Conservation (phyloP, 2,113 vertebrate genomes). For the Grantiella picta region DNA sequence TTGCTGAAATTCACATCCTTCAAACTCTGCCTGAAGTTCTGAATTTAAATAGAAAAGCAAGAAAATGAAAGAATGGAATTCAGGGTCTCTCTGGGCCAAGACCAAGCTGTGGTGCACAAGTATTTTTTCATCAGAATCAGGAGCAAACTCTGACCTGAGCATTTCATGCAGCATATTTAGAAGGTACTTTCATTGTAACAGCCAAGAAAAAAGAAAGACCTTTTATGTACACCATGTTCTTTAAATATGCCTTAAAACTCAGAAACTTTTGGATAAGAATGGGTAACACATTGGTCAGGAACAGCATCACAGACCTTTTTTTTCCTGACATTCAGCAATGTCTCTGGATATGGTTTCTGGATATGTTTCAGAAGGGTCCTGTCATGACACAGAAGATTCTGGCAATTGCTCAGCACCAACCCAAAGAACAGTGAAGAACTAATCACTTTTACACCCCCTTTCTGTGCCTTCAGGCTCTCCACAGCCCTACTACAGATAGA, state of each 20-base stretch:
- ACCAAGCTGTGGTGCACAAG: neutral
- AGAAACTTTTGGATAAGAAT: neutral
- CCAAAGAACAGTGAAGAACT: neutral
- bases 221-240: neutral
- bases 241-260: neutral
- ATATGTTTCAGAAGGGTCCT: neutral
- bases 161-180: neutral
- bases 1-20: neutral
- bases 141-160: neutral
- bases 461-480: neutral
- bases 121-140: neutral
- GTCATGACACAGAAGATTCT: neutral
- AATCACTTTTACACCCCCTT: neutral
- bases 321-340: neutral
- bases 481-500: accelerated
- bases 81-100: neutral
- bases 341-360: neutral
- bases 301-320: neutral
- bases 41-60: neutral
- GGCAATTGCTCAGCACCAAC: neutral
- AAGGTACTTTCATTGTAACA: neutral
- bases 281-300: neutral
- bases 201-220: neutral
- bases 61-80: neutral
- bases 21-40: neutral